phyloP scores from a whole-genome alignment of 2,888 invertebrate genomes.

The Pasiphila rectangulata region DNA sequence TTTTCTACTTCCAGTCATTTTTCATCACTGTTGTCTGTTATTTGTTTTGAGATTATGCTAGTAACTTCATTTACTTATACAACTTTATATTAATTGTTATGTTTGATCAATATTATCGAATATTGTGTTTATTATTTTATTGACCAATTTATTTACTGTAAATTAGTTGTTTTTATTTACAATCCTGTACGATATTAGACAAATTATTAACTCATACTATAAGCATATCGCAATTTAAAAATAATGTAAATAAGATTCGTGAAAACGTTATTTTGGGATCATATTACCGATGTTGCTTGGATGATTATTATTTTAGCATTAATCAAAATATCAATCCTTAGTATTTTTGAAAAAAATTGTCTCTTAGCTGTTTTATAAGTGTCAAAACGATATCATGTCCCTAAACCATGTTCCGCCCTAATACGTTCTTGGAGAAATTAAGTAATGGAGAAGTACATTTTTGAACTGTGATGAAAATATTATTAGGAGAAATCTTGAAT shows the following conservation, averaged over 20 bases:
- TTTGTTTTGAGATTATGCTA: slow-evolving; percentile 68
- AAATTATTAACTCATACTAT: slow-evolving; percentile 61
- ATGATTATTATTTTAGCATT: slow-evolving; percentile 34
- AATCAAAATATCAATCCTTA: slow-evolving; percentile 29
- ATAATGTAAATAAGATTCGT: slow-evolving; percentile 61
- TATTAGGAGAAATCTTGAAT: slow-evolving; percentile 60
- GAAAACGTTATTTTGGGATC: slow-evolving; percentile 53
- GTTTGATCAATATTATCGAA: slow-evolving; percentile 68
- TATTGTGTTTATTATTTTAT: slow-evolving; percentile 61
- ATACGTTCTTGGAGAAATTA: slow-evolving; percentile 35
- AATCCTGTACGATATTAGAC: slow-evolving; percentile 55
- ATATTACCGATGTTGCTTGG: slow-evolving; percentile 24
- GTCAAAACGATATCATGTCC: slow-evolving; percentile 25
- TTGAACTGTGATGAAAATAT: slow-evolving; percentile 74
- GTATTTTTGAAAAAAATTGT: slow-evolving; percentile 47
- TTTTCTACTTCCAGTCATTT: slow-evolving; percentile 18
- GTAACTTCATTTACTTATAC: slow-evolving; percentile 43
- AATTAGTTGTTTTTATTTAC: slow-evolving; percentile 70
- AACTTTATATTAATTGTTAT: slow-evolving; percentile 71
- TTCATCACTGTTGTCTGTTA: slow-evolving; percentile 45
- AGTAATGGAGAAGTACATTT: slow-evolving; percentile 72
- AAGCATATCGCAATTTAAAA: slow-evolving; percentile 66
- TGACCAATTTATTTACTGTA: slow-evolving; percentile 61
- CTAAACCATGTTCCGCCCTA: slow-evolving; percentile 32
- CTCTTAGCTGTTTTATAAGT: slow-evolving; percentile 19